These are phyloP conservation scores for Amphiura filiformis DNA, from an alignment of 35 echinoderm and acorn worm genomes.

Conservation along the genomic window DNA sequence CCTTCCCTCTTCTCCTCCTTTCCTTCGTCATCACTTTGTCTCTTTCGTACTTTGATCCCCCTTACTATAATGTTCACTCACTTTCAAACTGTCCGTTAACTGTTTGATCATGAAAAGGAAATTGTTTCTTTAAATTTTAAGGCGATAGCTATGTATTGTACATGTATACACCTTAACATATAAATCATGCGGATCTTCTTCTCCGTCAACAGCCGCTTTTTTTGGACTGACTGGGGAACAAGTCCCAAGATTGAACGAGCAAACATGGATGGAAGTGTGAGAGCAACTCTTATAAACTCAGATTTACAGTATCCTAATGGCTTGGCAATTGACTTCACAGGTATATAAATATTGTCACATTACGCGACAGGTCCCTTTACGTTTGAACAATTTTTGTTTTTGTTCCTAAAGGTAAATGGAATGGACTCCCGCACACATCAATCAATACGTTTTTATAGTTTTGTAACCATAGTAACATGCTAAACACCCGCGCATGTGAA, in stretches of 20 bases:
- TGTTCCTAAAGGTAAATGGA: not conserved
- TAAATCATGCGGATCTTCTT: too few relatives aligned
- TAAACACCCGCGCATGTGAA: not conserved
- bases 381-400: not conserved
- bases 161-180: too few relatives aligned
- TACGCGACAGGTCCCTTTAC: not conserved
- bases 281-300: slow-evolving; percentile 32
- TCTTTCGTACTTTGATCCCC: too few relatives aligned
- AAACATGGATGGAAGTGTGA: slow-evolving; percentile 35
- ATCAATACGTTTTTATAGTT: not conserved
- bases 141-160: too few relatives aligned
- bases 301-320: slow-evolving; percentile 34
- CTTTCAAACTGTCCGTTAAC: too few relatives aligned
- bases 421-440: not conserved
- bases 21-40: too few relatives aligned
- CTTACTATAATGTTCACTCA: too few relatives aligned
- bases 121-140: too few relatives aligned
- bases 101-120: too few relatives aligned
- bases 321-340: slow-evolving; percentile 26
- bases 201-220: slow-evolving; percentile 25
- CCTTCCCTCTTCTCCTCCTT: too few relatives aligned
- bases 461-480: not conserved
- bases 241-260: slow-evolving; percentile 64
- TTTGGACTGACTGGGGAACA: slow-evolving; percentile 57
- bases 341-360: slow-evolving; percentile 1